Conservation (phyloP, 2,113 vertebrate species). For the Myiagra hebetior region DNA sequence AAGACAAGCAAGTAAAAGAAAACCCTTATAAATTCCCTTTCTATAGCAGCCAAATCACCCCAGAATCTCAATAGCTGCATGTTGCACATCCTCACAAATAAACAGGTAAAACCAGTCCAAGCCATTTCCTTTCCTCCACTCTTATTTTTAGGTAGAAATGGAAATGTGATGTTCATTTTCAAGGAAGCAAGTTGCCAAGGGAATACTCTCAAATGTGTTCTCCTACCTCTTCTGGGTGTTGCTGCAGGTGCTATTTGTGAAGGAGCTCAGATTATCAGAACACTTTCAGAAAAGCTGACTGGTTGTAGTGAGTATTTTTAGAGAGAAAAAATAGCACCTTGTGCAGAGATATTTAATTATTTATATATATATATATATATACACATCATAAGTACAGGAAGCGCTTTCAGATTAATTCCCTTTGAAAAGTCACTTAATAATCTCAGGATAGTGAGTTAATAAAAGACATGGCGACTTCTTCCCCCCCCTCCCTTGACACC, state of each 20-base stretch:
- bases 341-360: background rate
- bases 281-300: background rate
- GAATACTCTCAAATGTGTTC: background rate
- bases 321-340: background rate
- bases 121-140: background rate
- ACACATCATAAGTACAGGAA: background rate
- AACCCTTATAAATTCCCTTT: background rate
- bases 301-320: background rate
- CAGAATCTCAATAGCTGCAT: background rate
- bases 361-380: background rate
- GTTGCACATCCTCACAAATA: background rate
- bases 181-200: background rate
- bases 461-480: background rate
- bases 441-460: background rate
- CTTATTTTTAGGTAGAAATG: background rate
- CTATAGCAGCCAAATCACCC: background rate
- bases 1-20: background rate
- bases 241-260: background rate
- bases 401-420: background rate
- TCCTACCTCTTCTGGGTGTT: background rate
- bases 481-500: background rate
- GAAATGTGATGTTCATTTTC: background rate
- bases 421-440: background rate
- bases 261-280: background rate
- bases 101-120: background rate